A percentile compares a stretch with the other conserved stretches of the same genome.
Evolutionary conservation across 2,888 invertebrate genomes (phyloP).

Genomic region (Hyles lineata): DNA sequence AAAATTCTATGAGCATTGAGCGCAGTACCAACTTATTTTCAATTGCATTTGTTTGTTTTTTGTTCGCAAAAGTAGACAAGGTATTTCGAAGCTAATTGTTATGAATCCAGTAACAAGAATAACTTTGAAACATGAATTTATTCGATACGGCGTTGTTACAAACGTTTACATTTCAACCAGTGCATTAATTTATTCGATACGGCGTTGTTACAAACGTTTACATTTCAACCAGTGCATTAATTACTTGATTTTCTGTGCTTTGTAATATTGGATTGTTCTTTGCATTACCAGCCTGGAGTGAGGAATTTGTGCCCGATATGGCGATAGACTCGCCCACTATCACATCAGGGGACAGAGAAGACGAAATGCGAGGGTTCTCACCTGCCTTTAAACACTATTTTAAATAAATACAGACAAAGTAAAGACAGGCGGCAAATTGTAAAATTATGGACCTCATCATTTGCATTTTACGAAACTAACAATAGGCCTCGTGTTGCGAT

Average conservation of each 20-base stretch:
- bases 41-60: constrained; percentile 7
- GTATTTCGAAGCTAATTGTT: constrained; percentile 11
- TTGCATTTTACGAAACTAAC: too few species aligned
- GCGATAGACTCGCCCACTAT: too few species aligned
- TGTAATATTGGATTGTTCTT: too few species aligned
- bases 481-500: too few species aligned
- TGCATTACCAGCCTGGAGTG: too few species aligned
- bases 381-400: too few species aligned
- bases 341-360: too few species aligned
- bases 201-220: background rate
- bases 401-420: too few species aligned
- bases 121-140: background rate
- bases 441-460: too few species aligned
- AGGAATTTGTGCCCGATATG: too few species aligned
- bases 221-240: background rate
- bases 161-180: background rate
- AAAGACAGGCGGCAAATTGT: too few species aligned
- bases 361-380: too few species aligned
- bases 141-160: background rate
- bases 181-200: background rate
- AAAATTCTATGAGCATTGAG: background rate
- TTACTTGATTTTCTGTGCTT: background rate
- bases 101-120: constrained; percentile 7
- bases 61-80: background rate
- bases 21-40: background rate